These are phyloP conservation scores for Poliocrania exsul DNA, from an alignment of 2,797 vertebrate species.

Conservation along the genomic window DNA sequence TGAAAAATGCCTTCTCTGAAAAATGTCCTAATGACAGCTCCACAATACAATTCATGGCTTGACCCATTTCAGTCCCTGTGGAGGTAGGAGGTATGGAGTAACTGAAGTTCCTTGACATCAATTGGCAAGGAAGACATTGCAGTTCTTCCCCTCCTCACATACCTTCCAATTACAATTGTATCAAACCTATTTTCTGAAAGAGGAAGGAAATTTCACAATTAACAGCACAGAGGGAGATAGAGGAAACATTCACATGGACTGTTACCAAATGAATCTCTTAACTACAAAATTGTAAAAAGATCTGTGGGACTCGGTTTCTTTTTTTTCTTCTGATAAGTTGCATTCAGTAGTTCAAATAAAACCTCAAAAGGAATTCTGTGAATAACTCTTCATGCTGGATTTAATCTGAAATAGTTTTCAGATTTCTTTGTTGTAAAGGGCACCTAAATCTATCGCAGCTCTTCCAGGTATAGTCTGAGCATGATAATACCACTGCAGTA, in stretches of 20 bases:
- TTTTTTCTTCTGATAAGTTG: not conserved
- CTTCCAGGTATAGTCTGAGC: not conserved
- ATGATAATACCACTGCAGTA: not conserved
- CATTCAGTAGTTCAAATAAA: not conserved
- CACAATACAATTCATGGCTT: not conserved
- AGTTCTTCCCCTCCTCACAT: not conserved
- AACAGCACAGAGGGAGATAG: not conserved
- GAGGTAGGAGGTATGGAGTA: not conserved
- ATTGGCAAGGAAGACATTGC: not conserved
- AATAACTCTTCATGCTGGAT: not conserved
- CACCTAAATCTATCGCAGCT: not conserved
- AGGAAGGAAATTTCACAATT: not conserved
- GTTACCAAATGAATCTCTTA: not conserved
- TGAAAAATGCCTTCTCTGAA: not conserved
- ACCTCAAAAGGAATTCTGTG: not conserved
- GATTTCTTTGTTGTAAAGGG: not conserved
- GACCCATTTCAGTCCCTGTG: not conserved
- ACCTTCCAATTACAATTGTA: not conserved
- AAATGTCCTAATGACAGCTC: not conserved
- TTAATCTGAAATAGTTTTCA: not conserved
- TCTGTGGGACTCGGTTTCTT: not conserved
- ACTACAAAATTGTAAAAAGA: not conserved
- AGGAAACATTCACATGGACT: not conserved
- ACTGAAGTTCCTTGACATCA: not conserved
- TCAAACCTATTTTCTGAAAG: not conserved